Conservation (phyloP, 2,888 invertebrate genomes). For the Microctonus hyperodae region DNA sequence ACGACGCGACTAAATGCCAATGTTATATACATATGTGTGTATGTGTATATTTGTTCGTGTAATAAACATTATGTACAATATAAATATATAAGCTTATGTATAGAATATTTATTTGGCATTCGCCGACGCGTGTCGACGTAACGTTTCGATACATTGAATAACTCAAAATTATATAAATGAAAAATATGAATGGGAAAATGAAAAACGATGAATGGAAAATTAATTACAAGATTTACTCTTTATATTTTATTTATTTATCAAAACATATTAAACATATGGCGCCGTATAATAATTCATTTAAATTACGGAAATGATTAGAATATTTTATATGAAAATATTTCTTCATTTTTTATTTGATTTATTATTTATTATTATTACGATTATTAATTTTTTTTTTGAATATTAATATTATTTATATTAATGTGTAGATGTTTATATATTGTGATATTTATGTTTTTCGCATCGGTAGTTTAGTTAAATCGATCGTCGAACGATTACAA, state of each 20-base stretch:
- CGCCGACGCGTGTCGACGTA: slow-evolving; percentile 21
- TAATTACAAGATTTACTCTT: not conserved
- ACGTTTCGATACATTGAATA: slow-evolving; percentile 12
- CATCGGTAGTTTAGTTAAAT: slow-evolving; percentile 38
- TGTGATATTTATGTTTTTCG: slow-evolving; percentile 36
- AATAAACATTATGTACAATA: not conserved
- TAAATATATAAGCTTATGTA: not conserved
- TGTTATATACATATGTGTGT: not conserved
- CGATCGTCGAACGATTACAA: slow-evolving; percentile 22
- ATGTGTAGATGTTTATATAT: not conserved
- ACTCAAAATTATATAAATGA: slow-evolving; percentile 30
- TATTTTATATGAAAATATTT: not conserved
- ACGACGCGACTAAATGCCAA: slow-evolving; percentile 10
- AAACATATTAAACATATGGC: not conserved
- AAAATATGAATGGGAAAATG: slow-evolving; percentile 12
- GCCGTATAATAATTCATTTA: not conserved
- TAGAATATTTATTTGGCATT: slow-evolving; percentile 28
- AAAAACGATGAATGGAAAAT: not conserved
- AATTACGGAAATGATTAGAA: not conserved
- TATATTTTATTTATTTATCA: not conserved
- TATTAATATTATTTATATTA: not conserved
- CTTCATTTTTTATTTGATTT: not conserved
- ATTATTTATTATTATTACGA: not conserved
- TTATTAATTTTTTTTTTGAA: not conserved
- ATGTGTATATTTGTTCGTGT: not conserved